Evolutionary conservation across 2,113 vertebrate genomes (phyloP).

Genomic region (Passer montanus): DNA sequence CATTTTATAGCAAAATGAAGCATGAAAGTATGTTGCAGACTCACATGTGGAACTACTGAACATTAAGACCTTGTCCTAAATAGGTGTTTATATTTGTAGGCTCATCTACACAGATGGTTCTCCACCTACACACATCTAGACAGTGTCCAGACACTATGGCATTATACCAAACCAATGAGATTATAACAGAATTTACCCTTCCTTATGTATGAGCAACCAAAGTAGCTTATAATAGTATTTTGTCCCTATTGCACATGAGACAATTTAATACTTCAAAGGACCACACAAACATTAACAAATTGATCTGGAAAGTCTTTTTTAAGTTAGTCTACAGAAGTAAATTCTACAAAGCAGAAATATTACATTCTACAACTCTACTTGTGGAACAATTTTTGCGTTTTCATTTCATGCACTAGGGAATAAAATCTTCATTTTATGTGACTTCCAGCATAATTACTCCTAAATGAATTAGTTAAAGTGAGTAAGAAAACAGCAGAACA

Average conservation of each 20-base stretch:
- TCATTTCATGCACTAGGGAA: slow-evolving; percentile 11
- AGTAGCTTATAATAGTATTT: background rate
- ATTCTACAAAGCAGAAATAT: slow-evolving; percentile 19
- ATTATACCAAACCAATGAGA: background rate
- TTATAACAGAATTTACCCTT: background rate
- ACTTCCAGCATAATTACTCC: slow-evolving; percentile 49
- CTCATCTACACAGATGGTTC: background rate
- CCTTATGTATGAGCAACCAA: background rate
- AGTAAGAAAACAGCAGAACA: slow-evolving; percentile 43
- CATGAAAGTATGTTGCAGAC: background rate
- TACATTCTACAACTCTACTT: background rate
- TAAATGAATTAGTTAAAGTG: slow-evolving; percentile 38
- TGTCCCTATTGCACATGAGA: background rate
- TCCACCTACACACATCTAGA: background rate
- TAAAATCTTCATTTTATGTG: slow-evolving; percentile 15
- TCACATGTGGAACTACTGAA: background rate
- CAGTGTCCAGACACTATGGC: background rate
- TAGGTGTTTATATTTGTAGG: slow-evolving; percentile 36
- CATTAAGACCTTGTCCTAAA: slow-evolving; percentile 10
- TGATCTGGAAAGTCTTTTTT: background rate
- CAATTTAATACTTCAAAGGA: slow-evolving; percentile 28
- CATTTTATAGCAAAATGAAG: slow-evolving; percentile 25
- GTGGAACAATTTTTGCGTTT: background rate
- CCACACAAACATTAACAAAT: slow-evolving; percentile 27
- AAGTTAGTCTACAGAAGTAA: background rate